These are phyloP conservation scores for Cosmorhoe ocellata DNA, from an alignment of 2,888 invertebrate genomes.

Conservation along the genomic window DNA sequence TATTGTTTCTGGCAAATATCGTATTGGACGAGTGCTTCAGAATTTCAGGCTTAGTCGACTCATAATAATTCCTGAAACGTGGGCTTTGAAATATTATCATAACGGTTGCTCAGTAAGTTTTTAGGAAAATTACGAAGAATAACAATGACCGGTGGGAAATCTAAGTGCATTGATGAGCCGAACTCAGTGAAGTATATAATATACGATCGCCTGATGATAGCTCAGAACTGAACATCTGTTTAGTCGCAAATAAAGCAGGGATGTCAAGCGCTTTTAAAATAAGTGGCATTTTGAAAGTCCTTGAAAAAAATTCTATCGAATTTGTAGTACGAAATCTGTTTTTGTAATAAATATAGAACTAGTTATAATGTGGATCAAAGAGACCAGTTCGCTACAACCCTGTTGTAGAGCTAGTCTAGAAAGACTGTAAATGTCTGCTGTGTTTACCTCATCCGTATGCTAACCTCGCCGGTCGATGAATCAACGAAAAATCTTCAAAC, in stretches of 20 bases:
- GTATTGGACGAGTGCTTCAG: no score
- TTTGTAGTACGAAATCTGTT: no score
- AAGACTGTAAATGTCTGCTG: slow-evolving; percentile 16
- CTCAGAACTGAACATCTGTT: neutral
- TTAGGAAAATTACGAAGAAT: no score
- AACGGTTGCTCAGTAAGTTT: no score
- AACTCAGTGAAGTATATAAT: neutral
- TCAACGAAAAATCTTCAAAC: slow-evolving; percentile 10
- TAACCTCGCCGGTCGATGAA: slow-evolving; percentile 10
- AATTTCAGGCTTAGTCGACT: no score
- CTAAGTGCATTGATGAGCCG: neutral
- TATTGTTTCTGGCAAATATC: no score
- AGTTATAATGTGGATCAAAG: no score
- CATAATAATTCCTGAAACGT: neutral
- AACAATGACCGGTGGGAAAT: neutral
- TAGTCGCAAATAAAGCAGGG: neutral
- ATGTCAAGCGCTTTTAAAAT: neutral
- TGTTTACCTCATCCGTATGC: slow-evolving; percentile 22
- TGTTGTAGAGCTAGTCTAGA: slow-evolving; percentile 6
- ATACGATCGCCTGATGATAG: neutral
- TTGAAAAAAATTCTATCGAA: no score
- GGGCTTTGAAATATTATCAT: neutral
- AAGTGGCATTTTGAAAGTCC: no score
- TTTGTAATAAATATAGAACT: no score
- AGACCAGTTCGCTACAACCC: neutral